Conservation (phyloP, 1,140 invertebrate species). For the Leptinotarsa texana region DNA sequence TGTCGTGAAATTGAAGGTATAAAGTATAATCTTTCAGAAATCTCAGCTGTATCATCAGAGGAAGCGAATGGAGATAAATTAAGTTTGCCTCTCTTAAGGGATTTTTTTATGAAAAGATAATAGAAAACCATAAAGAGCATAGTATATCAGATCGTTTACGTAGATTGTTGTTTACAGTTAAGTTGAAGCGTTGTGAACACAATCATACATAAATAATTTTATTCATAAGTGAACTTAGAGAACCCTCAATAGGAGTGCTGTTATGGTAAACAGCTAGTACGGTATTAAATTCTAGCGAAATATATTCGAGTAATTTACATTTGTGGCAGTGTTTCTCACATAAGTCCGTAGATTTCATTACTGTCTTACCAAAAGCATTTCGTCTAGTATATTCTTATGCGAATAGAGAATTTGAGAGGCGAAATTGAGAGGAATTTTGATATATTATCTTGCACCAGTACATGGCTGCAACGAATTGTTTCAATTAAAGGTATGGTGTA, state of each 20-base stretch:
- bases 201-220: slow-evolving; percentile 28
- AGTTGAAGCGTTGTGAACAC: neutral
- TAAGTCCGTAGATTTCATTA: slow-evolving; percentile 43
- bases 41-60: no score
- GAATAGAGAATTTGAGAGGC: slow-evolving; percentile 2
- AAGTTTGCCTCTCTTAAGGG: no score
- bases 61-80: no score
- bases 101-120: no score
- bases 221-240: slow-evolving; percentile 29
- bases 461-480: no score
- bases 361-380: slow-evolving; percentile 37
- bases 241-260: slow-evolving; percentile 32
- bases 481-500: no score
- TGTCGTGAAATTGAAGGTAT: no score
- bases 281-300: slow-evolving; percentile 42
- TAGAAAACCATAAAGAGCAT: neutral
- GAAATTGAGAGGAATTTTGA: no score
- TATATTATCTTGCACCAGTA: no score
- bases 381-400: slow-evolving; percentile 7
- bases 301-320: slow-evolving; percentile 45
- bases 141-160: neutral
- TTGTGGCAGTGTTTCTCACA: slow-evolving; percentile 39
- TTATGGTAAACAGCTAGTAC: slow-evolving; percentile 35
- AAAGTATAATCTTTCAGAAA: no score
- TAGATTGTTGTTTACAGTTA: slow-evolving; percentile 9